Conservation (phyloP, 2,113 vertebrate genomes). For the Phyllostomus discolor region DNA sequence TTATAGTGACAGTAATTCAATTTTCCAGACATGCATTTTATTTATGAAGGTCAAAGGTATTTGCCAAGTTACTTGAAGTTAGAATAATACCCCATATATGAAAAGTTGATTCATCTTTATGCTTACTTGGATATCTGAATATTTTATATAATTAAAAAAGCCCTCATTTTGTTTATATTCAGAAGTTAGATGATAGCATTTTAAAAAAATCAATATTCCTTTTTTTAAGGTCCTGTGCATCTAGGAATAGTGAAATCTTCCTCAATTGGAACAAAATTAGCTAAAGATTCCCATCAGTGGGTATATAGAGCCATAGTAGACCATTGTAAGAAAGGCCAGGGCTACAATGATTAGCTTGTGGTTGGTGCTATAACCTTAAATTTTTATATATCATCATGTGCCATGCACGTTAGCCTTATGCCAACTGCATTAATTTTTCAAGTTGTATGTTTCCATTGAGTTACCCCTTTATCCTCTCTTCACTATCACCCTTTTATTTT, state of each 20-base stretch:
- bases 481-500: background rate
- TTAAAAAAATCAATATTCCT: background rate
- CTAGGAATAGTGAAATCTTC: background rate
- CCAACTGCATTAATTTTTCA: background rate
- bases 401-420: background rate
- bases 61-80: background rate
- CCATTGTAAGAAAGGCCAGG: background rate
- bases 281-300: background rate
- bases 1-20: background rate
- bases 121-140: background rate
- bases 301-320: no score
- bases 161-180: background rate
- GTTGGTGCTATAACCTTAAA: background rate
- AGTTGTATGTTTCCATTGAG: background rate
- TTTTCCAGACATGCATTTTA: background rate
- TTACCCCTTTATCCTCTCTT: background rate
- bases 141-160: background rate
- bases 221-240: background rate
- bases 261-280: background rate
- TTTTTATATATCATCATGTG: background rate
- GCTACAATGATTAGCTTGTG: background rate
- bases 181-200: background rate
- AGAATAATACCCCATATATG: background rate
- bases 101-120: background rate
- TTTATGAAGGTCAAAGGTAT: background rate